Evolutionary conservation across 2,797 vertebrate genomes (phyloP), one percentile per base, ranked within the genome.

Genomic region (Trichosurus vulpecula): DNA sequence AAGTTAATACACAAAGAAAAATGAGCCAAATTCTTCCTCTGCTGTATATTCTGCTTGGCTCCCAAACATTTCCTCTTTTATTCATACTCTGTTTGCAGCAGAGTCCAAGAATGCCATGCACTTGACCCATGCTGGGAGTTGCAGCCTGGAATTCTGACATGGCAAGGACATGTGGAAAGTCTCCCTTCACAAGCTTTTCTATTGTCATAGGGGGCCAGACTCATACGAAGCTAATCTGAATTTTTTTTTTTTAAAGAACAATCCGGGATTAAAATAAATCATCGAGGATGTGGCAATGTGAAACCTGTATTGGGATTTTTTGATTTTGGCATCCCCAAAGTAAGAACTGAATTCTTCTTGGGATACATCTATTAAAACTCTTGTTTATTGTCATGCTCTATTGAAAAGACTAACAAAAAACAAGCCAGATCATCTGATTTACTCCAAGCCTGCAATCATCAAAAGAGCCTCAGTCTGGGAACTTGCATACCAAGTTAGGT

Each of bases 331-430:
- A 90, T 74, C 56, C 25, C 22, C 56, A 95, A 93, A 94, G 35
- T 29, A 91, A 66, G 27, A 97, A 97, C 94, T 97, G 96, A 94
- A 93, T 95, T 96, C n/a, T 93, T 97, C 95, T 87, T 94, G 94
- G 95, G 41, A 58, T 0, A 58, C 29, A 94, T 91, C 55, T 58
- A 93, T 93, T 13, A 53, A 95, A 94, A 93, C 92, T 93, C n/a
- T 90, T 35, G 25, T 87, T 95, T 97, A 91, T 96, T 93, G 96
- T 90, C 95, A 90, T 27, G 53, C 92, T 81, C 10, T 54, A 90
- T 1, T 41, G 52, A 92, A 66, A 96, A 97, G 92, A 97, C 51
- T 54, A 31, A 96, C 96, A 92, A 95, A 97, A n/a, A 47, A 89
- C 8, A 0, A 94, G 96, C 92, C 54, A 25, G 61, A 31, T 53